These are phyloP conservation scores for Strix uralensis DNA, from an alignment of 2,113 vertebrate genomes.

Conservation along the genomic window DNA sequence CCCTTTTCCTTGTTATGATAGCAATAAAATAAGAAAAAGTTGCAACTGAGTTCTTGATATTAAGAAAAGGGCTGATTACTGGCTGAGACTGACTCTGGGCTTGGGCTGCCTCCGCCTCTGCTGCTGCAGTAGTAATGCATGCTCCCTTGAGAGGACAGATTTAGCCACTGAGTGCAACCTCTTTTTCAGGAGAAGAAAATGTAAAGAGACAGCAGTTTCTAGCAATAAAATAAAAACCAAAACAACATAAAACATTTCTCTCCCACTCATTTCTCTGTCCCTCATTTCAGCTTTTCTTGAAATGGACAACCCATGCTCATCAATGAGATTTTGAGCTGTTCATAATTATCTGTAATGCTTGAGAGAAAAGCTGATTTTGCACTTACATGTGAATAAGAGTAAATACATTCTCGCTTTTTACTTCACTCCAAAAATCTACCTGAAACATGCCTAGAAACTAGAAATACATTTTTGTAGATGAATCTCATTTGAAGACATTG, in stretches of 20 bases:
- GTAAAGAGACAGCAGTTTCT: conserved; percentile 60
- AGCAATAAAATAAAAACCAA: conserved; percentile 15
- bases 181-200: conserved; percentile 57
- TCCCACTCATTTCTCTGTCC: not conserved
- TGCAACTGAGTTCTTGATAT: not conserved
- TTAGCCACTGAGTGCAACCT: not conserved
- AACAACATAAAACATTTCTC: not conserved
- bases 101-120: conserved; percentile 7
- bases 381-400: not conserved
- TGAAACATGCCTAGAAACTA: not conserved
- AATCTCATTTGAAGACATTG: conserved; percentile 5
- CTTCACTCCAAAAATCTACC: not conserved
- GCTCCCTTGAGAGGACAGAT: conserved; percentile 50
- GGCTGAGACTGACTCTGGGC: not conserved
- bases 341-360: not conserved
- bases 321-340: not conserved
- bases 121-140: conserved; percentile 24
- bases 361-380: conserved; percentile 40
- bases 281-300: conserved; percentile 12
- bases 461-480: not conserved
- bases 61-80: not conserved
- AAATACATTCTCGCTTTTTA: not conserved
- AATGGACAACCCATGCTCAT: not conserved
- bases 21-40: not conserved
- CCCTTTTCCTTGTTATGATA: not conserved